These are phyloP conservation scores for Carcinoscorpius rotundicauda DNA, from an alignment of 1,140 invertebrate species.

Conservation along the genomic window DNA sequence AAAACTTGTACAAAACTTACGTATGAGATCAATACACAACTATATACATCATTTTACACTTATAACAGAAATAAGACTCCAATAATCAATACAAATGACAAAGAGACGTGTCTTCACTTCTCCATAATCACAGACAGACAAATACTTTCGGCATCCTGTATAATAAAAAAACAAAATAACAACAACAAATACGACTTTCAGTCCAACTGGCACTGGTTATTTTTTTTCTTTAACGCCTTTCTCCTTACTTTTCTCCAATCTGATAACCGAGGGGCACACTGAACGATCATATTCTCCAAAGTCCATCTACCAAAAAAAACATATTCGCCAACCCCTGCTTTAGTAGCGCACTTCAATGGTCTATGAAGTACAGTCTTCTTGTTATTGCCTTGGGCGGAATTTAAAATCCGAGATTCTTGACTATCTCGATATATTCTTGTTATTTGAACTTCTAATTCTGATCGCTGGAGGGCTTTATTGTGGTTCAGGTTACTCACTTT, in stretches of 20 bases:
- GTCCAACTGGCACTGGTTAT: no score
- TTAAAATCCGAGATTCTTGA: conserved; percentile 1
- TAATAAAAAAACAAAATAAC: no score
- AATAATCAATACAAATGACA: no score
- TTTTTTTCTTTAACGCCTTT: conserved; percentile 29
- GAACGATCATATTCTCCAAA: conserved; percentile 53
- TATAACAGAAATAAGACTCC: no score
- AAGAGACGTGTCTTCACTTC: no score
- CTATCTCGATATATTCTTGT: conserved; percentile 46
- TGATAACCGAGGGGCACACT: conserved; percentile 55
- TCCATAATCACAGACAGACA: no score
- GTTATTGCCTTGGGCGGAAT: background rate
- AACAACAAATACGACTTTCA: no score
- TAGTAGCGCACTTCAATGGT: conserved; percentile 52
- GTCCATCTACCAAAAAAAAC: conserved; percentile 59
- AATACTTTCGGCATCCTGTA: no score
- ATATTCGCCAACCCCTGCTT: conserved; percentile 57
- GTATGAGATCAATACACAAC: no score
- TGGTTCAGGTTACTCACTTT: conserved; percentile 50
- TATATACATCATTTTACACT: no score
- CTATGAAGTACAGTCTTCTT: conserved; percentile 34
- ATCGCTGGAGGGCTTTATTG: conserved; percentile 46
- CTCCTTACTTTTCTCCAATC: conserved; percentile 51
- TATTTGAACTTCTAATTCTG: conserved; percentile 50
- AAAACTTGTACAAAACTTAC: no score